Conservation (phyloP, 2,888 invertebrate species). For the Anticlea derivata region DNA sequence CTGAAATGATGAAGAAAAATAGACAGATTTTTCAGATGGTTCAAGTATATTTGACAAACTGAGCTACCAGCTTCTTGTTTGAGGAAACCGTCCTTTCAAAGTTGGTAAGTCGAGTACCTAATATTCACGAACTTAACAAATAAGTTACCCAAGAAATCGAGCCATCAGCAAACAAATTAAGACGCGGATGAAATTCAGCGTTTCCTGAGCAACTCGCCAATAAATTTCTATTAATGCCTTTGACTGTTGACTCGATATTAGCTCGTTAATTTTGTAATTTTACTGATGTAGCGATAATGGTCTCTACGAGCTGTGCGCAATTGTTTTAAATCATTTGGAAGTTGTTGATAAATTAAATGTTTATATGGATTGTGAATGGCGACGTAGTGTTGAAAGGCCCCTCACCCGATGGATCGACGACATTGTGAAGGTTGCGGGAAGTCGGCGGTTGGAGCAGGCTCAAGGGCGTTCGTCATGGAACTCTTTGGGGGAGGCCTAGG, state of each 20-base stretch:
- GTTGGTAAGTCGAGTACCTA: conserved; percentile 8
- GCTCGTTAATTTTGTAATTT: conserved; percentile 17
- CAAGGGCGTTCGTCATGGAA: no score
- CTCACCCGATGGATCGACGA: no score
- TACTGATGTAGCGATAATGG: conserved; percentile 5
- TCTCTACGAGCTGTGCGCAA: neutral
- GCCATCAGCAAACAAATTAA: conserved; percentile 51
- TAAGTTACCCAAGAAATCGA: conserved; percentile 41
- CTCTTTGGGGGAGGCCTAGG: no score
- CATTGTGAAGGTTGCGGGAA: no score
- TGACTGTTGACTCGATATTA: conserved; percentile 37
- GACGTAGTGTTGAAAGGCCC: no score
- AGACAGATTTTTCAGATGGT: no score
- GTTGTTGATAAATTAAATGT: no score
- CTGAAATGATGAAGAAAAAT: no score
- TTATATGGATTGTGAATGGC: no score
- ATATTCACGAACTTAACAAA: conserved; percentile 21
- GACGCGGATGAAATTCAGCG: conserved; percentile 50
- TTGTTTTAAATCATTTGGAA: neutral
- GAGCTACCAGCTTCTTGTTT: conserved; percentile 1
- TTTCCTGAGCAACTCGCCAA: conserved; percentile 51
- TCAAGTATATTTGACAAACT: neutral
- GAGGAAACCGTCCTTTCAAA: conserved; percentile 3
- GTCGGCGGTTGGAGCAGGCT: no score
- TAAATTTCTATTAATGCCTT: conserved; percentile 59